A percentile compares a stretch with the other conserved stretches of the same genome.
Evolutionary conservation across 2,797 vertebrate genomes (phyloP).

Genomic region (Gymnopithys bicolor): DNA sequence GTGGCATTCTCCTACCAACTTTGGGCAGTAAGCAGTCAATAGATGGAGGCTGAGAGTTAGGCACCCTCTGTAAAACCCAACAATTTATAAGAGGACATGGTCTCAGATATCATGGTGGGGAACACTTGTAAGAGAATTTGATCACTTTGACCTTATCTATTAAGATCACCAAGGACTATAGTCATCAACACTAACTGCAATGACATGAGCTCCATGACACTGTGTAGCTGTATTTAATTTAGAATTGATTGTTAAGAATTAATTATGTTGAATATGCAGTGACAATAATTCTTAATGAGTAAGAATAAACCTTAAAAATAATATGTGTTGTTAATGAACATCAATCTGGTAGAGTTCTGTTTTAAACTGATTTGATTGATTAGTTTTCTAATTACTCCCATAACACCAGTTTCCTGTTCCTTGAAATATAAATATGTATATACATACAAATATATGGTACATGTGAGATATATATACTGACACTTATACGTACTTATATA

Average conservation of each 20-base stretch:
- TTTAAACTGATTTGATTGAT: not conserved
- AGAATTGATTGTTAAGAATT: not conserved
- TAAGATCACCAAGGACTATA: not conserved
- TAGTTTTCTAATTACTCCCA: not conserved
- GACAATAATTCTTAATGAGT: not conserved
- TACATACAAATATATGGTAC: not conserved
- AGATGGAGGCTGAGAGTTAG: accelerated
- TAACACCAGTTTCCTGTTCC: not conserved
- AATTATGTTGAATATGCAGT: not conserved
- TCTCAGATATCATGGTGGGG: not conserved
- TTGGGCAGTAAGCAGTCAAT: not conserved
- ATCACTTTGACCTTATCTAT: not conserved
- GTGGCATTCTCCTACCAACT: accelerated
- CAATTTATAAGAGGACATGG: accelerated
- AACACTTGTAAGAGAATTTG: not conserved
- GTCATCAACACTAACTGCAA: not conserved
- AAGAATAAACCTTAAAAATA: slow-evolving; percentile 1
- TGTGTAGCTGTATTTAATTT: not conserved
- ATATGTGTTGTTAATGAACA: not conserved
- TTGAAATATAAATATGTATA: not conserved
- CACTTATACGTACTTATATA: not conserved
- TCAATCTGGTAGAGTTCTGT: not conserved
- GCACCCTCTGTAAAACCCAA: not conserved
- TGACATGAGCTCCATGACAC: not conserved
- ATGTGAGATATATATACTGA: not conserved